phyloP scores from a whole-genome alignment of 2,888 invertebrate species.

The Pristionchus arcanus region DNA sequence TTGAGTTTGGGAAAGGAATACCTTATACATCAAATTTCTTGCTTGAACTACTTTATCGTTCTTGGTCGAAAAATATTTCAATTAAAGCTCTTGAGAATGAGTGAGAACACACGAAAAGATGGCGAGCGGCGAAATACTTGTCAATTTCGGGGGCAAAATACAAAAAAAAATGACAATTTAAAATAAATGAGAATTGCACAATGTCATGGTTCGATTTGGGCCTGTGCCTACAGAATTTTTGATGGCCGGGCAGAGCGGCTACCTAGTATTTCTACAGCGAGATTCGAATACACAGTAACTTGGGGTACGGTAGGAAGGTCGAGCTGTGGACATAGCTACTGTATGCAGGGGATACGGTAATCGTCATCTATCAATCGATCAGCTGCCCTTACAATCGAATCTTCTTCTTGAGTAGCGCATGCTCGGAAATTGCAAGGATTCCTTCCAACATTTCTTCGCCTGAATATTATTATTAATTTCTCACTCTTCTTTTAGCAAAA shows the following conservation, averaged over 20 bases:
- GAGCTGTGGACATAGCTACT: neutral
- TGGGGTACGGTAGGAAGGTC: neutral
- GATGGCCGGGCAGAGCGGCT: neutral
- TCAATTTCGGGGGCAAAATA: neutral
- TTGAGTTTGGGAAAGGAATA: neutral
- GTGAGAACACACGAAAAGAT: slow-evolving; percentile 32
- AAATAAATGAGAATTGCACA: neutral
- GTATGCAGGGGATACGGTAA: neutral
- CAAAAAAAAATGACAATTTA: neutral
- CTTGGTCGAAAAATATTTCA: neutral
- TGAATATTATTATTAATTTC: too few relatives aligned
- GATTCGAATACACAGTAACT: neutral
- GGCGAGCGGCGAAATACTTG: slow-evolving; percentile 26
- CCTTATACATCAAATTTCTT: neutral
- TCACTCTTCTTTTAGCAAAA: too few relatives aligned
- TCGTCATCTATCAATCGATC: slow-evolving; percentile 4
- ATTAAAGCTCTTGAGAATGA: slow-evolving; percentile 23
- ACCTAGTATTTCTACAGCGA: neutral
- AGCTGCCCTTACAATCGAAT: neutral
- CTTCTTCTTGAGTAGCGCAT: slow-evolving; percentile 57
- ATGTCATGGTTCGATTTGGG: neutral
- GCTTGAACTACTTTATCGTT: slow-evolving; percentile 5
- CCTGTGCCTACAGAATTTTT: neutral
- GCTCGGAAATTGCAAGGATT: slow-evolving; percentile 66
- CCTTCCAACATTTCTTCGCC: slow-evolving; percentile 73